Conservation (phyloP, 2,113 vertebrate species). For the Pleuronectes platessa region DNA sequence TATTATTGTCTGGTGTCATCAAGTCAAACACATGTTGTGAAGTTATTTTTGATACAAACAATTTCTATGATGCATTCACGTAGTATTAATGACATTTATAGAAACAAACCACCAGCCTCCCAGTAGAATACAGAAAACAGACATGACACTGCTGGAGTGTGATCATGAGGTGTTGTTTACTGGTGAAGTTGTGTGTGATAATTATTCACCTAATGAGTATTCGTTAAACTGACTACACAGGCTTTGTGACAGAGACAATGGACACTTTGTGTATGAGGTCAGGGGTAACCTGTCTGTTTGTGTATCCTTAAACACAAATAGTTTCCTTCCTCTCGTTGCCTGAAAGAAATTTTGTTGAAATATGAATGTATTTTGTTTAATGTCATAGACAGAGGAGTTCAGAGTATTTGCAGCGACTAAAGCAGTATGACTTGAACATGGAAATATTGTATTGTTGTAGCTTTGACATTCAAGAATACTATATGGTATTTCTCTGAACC, state of each 20-base stretch:
- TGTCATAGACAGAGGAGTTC: too few species aligned
- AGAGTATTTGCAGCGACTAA: not conserved
- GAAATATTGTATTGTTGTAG: too few species aligned
- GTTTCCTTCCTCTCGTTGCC: slow-evolving; percentile 18
- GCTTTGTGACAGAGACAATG: slow-evolving; percentile 43
- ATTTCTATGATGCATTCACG: too few species aligned
- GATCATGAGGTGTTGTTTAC: slow-evolving; percentile 6
- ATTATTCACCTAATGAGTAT: slow-evolving; percentile 2
- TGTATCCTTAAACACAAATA: slow-evolving; percentile 19
- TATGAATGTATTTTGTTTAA: too few species aligned
- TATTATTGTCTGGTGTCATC: not conserved
- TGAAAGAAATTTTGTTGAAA: not conserved
- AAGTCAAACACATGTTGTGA: not conserved
- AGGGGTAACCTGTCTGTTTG: slow-evolving; percentile 15
- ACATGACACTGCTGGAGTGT: not conserved
- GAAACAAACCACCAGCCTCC: not conserved
- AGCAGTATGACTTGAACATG: too few species aligned
- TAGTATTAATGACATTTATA: not conserved
- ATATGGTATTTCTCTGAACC: not conserved
- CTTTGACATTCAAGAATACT: too few species aligned
- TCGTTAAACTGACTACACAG: slow-evolving; percentile 17
- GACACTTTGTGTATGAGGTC: slow-evolving; percentile 40
- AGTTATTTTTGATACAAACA: not conserved
- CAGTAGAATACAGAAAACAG: not conserved
- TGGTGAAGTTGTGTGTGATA: slow-evolving; percentile 17